Percentiles rank a stretch among this genome's conserved stretches.
Evolutionary conservation across 2,888 invertebrate genomes (phyloP).

Genomic region (Euzetes globulus): DNA sequence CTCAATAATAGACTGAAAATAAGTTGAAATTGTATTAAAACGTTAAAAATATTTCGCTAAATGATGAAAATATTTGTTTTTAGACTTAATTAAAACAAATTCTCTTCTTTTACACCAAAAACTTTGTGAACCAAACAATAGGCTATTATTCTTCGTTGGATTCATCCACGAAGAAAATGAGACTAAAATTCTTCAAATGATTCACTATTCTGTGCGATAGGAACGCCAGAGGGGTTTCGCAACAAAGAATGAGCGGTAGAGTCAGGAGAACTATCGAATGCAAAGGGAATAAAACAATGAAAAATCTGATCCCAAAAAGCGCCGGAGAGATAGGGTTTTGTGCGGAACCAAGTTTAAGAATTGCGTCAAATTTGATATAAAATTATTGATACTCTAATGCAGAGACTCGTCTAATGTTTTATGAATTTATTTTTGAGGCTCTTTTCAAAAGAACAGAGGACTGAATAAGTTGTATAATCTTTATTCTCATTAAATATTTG

Average conservation of each 20-base stretch:
- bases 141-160: background rate
- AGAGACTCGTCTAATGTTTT: background rate
- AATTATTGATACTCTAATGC: conserved; percentile 7
- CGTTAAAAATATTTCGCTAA: too few relatives aligned
- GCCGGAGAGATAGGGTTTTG: background rate
- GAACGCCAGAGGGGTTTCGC: background rate
- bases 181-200: conserved; percentile 18
- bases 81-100: too few relatives aligned
- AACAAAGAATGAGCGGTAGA: background rate
- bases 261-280: background rate
- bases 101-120: too few relatives aligned
- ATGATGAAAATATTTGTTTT: too few relatives aligned
- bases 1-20: too few relatives aligned
- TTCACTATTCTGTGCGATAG: background rate
- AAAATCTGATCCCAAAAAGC: background rate
- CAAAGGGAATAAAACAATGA: conserved; percentile 2
- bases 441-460: background rate
- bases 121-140: too few relatives aligned
- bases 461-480: background rate
- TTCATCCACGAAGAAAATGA: background rate
- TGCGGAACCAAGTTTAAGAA: background rate
- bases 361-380: background rate
- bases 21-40: too few relatives aligned
- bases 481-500: conserved; percentile 2
- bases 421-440: background rate